Base-by-base conservation (phyloP, 1,140 invertebrate species). In the Lutraria rhynchaena region DNA sequence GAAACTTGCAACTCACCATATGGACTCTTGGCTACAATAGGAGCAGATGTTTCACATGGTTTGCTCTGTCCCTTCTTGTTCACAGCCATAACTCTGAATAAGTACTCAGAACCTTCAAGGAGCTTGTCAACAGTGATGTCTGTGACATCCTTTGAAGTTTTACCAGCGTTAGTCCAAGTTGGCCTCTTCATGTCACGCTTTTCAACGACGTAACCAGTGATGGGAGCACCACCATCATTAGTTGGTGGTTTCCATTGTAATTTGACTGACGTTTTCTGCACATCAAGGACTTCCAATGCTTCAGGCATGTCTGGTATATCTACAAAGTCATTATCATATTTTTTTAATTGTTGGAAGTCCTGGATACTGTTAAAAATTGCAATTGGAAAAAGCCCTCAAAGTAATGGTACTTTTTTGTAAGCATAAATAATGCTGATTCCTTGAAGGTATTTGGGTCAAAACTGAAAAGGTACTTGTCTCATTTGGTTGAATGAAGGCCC, bases 161-260 rank as follows among this genome's bases (percentile, higher is more conserved):
- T 86, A 67, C 87, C 88, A 29, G 88, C 86, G 67, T 86, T 83
- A 49, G 80, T 63, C 90, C 90, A 92, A 7, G 85, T 83, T n/a
- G 87, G 83, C 57, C 89, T 82, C 82, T 89, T 90, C 51, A 86
- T 86, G 51, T 92, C 91, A 46, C 97, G 95, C 92, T 98, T 96
- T 92, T 99, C 96, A 81, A 99, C 93, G 76, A 98, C 95, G 91
- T 99, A 99, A 5, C 97, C 97, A 89, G 97, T 97, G 83, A 99
- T 96, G 87, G 98, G 98, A 27, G 96, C 95, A 65, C 98, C 99
- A 77, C 98, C 98, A 91, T 99, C 98, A 89, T 95, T 95, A 82
- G 96, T 94, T n/a, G 99, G 98, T 87, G 93, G 97, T 95, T 89
- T 95, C 99, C 99, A 99, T 0, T 96, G 97, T 0, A 99, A 90